phyloP scores from a whole-genome alignment of 2,888 invertebrate species.

The Archaeoteleia sp. region DNA sequence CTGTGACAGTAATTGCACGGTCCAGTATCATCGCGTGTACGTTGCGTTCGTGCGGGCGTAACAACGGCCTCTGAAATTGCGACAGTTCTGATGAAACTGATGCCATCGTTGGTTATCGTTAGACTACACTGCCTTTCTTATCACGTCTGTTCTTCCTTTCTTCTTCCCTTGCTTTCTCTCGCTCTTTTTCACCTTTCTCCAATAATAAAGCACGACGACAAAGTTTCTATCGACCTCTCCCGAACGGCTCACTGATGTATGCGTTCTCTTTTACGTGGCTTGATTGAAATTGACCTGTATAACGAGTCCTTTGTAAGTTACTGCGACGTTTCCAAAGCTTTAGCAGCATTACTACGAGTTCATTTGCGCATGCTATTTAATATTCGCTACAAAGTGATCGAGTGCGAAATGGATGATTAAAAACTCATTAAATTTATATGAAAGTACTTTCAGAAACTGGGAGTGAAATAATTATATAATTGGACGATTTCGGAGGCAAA shows the following conservation, averaged over 20 bases:
- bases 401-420: too few relatives aligned
- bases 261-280: slow-evolving; percentile 42
- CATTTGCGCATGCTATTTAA: slow-evolving; percentile 28
- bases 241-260: slow-evolving; percentile 45
- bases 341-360: slow-evolving; percentile 29
- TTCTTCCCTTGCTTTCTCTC: slow-evolving; percentile 3
- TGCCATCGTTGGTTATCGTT: slow-evolving; percentile 36
- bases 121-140: slow-evolving; percentile 28
- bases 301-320: slow-evolving; percentile 44
- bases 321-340: slow-evolving; percentile 24
- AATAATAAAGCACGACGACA: slow-evolving; percentile 38
- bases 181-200: slow-evolving; percentile 18
- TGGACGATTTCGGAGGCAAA: too few relatives aligned
- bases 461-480: too few relatives aligned
- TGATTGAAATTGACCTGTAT: slow-evolving; percentile 46
- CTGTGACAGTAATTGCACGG: too few relatives aligned
- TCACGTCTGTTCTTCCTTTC: slow-evolving; percentile 41
- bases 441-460: too few relatives aligned
- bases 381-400: slow-evolving; percentile 29
- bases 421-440: too few relatives aligned
- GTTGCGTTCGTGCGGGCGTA: slow-evolving; percentile 10
- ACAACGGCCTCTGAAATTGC: slow-evolving; percentile 23
- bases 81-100: slow-evolving; percentile 31
- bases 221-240: slow-evolving; percentile 44
- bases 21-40: too few relatives aligned